Conservation (phyloP, 2,888 invertebrate genomes). For the Hirtodrosophila duncani region DNA sequence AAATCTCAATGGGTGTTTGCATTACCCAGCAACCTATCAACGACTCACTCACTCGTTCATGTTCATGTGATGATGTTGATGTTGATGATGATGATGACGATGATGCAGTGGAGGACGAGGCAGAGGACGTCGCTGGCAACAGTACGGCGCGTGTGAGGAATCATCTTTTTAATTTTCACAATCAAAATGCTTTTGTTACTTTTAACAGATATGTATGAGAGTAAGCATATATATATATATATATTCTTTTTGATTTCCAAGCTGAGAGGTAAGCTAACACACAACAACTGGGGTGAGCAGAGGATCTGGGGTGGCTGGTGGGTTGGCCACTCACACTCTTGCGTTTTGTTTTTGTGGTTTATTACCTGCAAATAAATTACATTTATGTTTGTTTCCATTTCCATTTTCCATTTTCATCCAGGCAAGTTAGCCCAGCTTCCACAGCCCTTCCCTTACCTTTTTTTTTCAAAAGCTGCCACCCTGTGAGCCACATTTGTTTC, state of each 20-base stretch:
- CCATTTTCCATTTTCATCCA: conserved; percentile 1
- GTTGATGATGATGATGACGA: conserved; percentile 21
- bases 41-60: background rate
- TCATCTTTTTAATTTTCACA: conserved; percentile 72
- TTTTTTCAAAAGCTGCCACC: no score
- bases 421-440: background rate
- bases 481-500: conserved; percentile 38
- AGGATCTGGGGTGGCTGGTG: conserved; percentile 6
- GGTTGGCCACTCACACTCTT: conserved; percentile 24
- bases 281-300: no score
- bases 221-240: no score
- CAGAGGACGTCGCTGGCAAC: conserved; percentile 28
- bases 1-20: no score
- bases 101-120: conserved; percentile 1
- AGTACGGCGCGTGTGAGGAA: conserved; percentile 62
- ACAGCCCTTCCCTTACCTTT: background rate
- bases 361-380: conserved; percentile 73
- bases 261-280: no score
- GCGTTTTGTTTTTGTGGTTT: conserved; percentile 67
- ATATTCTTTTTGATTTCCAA: no score
- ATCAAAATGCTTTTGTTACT: conserved; percentile 61
- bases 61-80: conserved; percentile 12
- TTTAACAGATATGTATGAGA: no score
- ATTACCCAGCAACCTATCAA: conserved; percentile 19
- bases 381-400: conserved; percentile 65